These are phyloP conservation scores for Lineus longissimus DNA, from an alignment of 1,140 invertebrate species.

Conservation along the genomic window DNA sequence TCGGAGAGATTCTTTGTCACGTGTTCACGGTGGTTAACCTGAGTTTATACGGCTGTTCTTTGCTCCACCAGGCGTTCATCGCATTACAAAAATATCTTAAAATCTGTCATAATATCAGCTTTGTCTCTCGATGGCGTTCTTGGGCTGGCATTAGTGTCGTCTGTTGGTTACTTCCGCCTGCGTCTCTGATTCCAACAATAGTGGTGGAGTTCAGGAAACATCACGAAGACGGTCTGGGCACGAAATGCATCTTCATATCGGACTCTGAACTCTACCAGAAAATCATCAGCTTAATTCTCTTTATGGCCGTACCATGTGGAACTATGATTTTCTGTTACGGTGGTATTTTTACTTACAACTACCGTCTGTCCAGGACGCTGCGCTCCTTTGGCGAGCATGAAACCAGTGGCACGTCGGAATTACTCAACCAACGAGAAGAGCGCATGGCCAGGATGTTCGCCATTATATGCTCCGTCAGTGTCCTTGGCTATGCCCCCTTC, in stretches of 20 bases:
- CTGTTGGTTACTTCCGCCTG: constrained; percentile 5
- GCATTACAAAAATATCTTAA: background rate
- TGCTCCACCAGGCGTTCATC: constrained; percentile 1
- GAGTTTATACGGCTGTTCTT: background rate
- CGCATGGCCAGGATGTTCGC: background rate
- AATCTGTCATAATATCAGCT: background rate
- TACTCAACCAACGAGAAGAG: background rate
- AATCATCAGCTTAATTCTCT: constrained; percentile 4
- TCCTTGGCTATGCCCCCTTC: constrained; percentile 1
- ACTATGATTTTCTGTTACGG: background rate
- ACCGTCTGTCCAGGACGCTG: background rate
- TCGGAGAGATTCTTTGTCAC: background rate
- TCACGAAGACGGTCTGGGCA: background rate
- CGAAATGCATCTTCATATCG: constrained; percentile 1
- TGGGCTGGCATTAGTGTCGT: background rate
- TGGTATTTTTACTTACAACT: background rate
- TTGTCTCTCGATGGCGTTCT: background rate
- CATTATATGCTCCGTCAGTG: background rate
- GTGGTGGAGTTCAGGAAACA: background rate
- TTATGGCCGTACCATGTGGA: background rate
- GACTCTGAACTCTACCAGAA: constrained; percentile 1
- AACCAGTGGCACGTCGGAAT: background rate
- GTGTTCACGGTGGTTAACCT: background rate
- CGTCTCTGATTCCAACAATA: constrained; percentile 7
- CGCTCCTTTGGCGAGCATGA: background rate